These are phyloP conservation scores for Cinara cedri DNA, from an alignment of 2,888 invertebrate genomes.

Conservation along the genomic window DNA sequence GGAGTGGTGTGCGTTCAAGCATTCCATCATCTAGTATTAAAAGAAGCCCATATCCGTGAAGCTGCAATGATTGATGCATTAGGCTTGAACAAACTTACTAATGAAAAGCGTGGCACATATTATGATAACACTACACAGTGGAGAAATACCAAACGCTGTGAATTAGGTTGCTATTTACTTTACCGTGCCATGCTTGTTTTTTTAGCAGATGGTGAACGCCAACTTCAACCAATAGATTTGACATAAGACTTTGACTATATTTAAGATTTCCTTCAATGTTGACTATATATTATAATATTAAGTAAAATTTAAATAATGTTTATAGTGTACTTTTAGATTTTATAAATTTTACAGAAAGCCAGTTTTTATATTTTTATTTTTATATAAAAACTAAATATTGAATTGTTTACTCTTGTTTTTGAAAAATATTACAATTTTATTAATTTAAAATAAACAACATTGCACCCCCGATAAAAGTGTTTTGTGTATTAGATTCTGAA, in stretches of 20 bases:
- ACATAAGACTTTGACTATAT: constrained; percentile 11
- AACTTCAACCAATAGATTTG: constrained; percentile 70
- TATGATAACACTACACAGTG: constrained; percentile 80
- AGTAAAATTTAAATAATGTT: no score
- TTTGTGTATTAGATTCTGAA: no score
- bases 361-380: no score
- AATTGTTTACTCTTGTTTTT: no score
- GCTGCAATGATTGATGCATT: constrained; percentile 93
- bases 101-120: constrained; percentile 80
- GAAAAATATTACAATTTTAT: not conserved
- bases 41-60: constrained; percentile 92
- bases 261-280: not conserved
- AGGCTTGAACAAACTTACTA: constrained; percentile 76
- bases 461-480: no score
- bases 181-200: constrained; percentile 84
- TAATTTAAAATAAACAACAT: no score
- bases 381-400: no score
- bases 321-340: no score
- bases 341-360: no score
- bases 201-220: constrained; percentile 86
- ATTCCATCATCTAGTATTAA: constrained; percentile 87
- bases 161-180: constrained; percentile 79
- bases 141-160: constrained; percentile 73
- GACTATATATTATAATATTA: not conserved
- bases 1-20: constrained; percentile 91